phyloP scores from a whole-genome alignment of 2,797 vertebrate genomes.

The Naso thynnoides region DNA sequence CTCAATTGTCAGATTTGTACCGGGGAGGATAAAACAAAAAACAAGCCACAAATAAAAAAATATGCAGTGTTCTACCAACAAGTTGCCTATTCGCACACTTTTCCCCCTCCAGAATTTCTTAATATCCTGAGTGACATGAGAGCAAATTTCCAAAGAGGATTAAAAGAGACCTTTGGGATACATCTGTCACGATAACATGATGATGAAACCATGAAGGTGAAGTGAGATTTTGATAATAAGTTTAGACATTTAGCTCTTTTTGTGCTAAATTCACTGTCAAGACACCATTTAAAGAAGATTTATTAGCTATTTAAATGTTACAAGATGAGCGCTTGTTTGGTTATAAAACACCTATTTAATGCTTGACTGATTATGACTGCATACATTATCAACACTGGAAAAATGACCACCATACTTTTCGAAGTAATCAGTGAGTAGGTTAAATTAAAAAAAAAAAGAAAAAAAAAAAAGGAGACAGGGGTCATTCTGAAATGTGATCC shows the following conservation, averaged over 20 bases:
- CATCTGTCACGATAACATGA: slow-evolving; percentile 30
- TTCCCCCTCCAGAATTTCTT: slow-evolving; percentile 25
- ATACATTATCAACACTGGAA: slow-evolving; percentile 20
- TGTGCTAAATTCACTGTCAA: slow-evolving; percentile 1
- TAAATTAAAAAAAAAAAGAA: slow-evolving; percentile 49
- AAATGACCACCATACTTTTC: slow-evolving; percentile 36
- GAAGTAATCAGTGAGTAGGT: slow-evolving; percentile 57
- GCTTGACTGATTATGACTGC: slow-evolving; percentile 45
- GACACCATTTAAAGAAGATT: slow-evolving; percentile 1
- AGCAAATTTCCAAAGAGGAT: slow-evolving; percentile 47
- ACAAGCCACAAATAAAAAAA: slow-evolving; percentile 17
- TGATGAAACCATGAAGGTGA: slow-evolving; percentile 41
- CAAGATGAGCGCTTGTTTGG: slow-evolving; percentile 14
- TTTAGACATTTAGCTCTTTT: slow-evolving; percentile 17
- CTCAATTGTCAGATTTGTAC: slow-evolving; percentile 28
- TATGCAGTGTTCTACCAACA: slow-evolving; percentile 9
- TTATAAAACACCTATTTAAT: slow-evolving; percentile 39
- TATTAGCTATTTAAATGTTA: slow-evolving; percentile 38
- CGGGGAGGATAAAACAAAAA: slow-evolving; percentile 19
- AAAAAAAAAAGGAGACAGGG: slow-evolving; percentile 55
- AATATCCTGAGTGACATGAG: slow-evolving; percentile 40
- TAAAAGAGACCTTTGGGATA: slow-evolving; percentile 34
- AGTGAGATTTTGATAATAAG: slow-evolving; percentile 11
- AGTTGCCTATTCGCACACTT: background rate
- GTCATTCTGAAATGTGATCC: slow-evolving; percentile 63